phyloP scores from a whole-genome alignment of 2,888 invertebrate genomes.

The Lepidonotus clava region DNA sequence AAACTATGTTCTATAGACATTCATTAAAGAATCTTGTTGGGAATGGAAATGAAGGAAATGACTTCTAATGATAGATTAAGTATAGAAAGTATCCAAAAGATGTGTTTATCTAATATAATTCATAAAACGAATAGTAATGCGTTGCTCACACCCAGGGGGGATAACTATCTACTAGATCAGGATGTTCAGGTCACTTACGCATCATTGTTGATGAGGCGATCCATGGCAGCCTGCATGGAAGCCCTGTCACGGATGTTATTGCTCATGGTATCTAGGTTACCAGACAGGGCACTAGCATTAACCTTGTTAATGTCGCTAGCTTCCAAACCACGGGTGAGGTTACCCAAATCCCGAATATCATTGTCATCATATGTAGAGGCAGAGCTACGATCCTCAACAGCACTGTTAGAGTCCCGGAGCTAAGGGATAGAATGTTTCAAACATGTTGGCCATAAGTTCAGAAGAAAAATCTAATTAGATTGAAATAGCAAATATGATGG shows the following conservation, averaged over 20 bases:
- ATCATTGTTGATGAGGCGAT: not conserved
- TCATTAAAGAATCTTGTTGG: not conserved
- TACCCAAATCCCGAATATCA: conserved; percentile 17
- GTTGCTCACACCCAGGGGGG: too few relatives aligned
- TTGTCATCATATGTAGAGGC: conserved; percentile 5
- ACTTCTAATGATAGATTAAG: too few relatives aligned
- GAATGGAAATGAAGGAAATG: not conserved
- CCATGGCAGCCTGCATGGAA: not conserved
- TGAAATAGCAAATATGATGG: not conserved
- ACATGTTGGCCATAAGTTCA: not conserved
- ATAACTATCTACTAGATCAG: too few relatives aligned
- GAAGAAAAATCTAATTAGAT: not conserved
- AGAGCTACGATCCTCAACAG: not conserved
- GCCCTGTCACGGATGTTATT: not conserved
- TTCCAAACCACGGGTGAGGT: not conserved
- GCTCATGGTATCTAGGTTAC: not conserved
- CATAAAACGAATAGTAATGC: too few relatives aligned
- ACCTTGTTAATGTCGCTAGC: not conserved
- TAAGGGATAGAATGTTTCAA: not conserved
- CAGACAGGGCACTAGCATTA: not conserved
- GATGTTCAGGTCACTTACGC: not conserved
- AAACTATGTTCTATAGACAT: not conserved
- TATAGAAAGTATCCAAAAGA: too few relatives aligned
- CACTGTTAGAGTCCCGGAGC: conserved; percentile 4
- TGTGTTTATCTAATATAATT: not conserved